Percentiles rank a stretch among this genome's conserved stretches.
phyloP scores from a whole-genome alignment of 2,113 vertebrate genomes.

The Oplegnathus fasciatus region DNA sequence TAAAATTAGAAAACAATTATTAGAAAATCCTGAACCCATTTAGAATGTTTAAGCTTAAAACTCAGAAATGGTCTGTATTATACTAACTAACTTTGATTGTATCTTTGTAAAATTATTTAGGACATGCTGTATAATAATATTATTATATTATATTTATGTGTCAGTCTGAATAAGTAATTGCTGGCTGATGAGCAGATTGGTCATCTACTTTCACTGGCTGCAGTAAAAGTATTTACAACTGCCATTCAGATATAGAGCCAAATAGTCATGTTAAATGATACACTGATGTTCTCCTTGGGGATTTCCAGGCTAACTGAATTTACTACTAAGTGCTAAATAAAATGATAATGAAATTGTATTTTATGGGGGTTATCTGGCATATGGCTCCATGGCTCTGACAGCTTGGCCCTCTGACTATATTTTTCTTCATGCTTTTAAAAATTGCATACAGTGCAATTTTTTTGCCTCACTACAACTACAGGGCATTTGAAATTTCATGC shows the following conservation, averaged over 20 bases:
- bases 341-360: conserved; percentile 42
- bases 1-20: neutral
- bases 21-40: neutral
- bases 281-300: conserved; percentile 15
- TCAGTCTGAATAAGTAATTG: conserved; percentile 7
- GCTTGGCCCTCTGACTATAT: conserved; percentile 11
- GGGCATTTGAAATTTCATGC: conserved; percentile 2
- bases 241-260: conserved; percentile 36
- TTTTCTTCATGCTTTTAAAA: conserved; percentile 27
- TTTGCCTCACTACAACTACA: neutral
- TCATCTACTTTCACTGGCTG: conserved; percentile 30
- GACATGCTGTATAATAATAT: neutral
- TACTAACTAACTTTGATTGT: neutral
- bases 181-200: conserved; percentile 20
- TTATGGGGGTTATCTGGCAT: conserved; percentile 40
- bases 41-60: neutral
- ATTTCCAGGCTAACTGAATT: conserved; percentile 40
- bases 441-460: neutral
- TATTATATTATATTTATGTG: neutral
- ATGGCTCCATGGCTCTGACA: conserved; percentile 32
- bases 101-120: neutral
- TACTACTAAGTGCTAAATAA: conserved; percentile 46
- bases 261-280: conserved; percentile 31
- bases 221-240: conserved; percentile 55
- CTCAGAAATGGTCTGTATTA: no score